Percentiles rank a stretch among this genome's conserved stretches.
These are phyloP conservation scores for Centropus unirufus DNA, from an alignment of 2,113 vertebrate species.

Conservation along the genomic window DNA sequence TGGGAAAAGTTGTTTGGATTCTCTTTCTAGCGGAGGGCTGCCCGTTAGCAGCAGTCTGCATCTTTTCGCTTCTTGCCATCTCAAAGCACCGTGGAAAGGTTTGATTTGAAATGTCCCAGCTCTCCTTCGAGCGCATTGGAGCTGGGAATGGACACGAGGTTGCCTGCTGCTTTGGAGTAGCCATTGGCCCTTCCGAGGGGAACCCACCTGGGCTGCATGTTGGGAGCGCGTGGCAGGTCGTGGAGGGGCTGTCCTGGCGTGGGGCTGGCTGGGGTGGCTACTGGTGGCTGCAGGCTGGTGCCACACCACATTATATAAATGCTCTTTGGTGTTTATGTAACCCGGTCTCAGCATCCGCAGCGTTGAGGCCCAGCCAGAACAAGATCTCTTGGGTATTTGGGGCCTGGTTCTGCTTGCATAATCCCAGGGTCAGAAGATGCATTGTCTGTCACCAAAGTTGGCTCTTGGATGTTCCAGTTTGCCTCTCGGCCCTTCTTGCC, in stretches of 20 bases:
- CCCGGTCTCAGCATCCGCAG: conserved; percentile 27
- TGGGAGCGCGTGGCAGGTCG: accelerated
- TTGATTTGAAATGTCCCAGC: background rate
- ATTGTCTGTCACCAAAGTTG: conserved; percentile 54
- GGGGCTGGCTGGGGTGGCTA: background rate
- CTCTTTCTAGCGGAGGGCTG: background rate
- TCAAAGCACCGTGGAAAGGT: background rate
- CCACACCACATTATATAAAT: conserved; percentile 68
- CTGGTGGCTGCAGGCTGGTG: conserved; percentile 24
- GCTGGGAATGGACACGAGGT: background rate
- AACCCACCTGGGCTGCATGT: background rate
- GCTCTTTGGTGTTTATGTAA: conserved; percentile 73
- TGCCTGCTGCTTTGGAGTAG: background rate
- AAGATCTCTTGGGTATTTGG: conserved; percentile 70
- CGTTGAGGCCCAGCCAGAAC: conserved; percentile 48
- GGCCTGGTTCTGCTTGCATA: conserved; percentile 54
- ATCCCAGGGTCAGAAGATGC: conserved; percentile 38
- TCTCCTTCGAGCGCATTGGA: background rate
- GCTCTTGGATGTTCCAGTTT: conserved; percentile 36
- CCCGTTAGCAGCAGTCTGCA: background rate
- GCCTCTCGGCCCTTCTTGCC: background rate
- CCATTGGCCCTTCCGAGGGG: background rate
- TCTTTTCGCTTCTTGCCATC: background rate
- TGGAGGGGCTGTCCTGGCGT: accelerated
- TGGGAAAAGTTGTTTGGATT: background rate